A percentile compares a stretch with the other conserved stretches of the same genome.
phyloP scores from a whole-genome alignment of 92 coral and sea anemone genomes.

The Umimayanthus chanpuru region DNA sequence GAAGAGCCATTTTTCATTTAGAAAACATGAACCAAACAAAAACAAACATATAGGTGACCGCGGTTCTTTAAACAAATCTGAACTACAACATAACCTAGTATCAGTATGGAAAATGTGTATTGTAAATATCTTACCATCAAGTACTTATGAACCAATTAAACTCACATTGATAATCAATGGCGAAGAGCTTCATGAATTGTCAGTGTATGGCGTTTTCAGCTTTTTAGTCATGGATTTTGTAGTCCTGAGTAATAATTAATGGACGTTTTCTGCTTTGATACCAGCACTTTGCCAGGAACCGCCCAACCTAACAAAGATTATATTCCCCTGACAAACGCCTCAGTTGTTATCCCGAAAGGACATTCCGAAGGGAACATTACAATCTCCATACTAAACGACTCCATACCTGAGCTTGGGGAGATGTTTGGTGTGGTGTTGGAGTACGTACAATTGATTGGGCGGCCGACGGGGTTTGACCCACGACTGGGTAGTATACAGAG shows the following conservation, averaged over 20 bases:
- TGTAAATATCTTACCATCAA: no score
- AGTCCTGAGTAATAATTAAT: neutral
- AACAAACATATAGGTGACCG: no score
- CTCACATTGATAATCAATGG: no score
- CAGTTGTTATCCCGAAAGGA: slow-evolving; percentile 72
- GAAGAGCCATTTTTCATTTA: no score
- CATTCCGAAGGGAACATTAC: slow-evolving; percentile 62
- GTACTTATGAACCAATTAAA: no score
- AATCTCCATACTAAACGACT: slow-evolving; percentile 72
- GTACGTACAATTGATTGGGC: slow-evolving; percentile 72
- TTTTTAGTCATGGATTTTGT: no score
- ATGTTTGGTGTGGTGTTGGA: slow-evolving; percentile 71
- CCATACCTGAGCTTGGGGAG: slow-evolving; percentile 82
- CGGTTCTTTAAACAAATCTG: no score
- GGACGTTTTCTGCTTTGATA: neutral
- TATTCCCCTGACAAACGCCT: slow-evolving; percentile 64
- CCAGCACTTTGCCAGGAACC: slow-evolving; percentile 37
- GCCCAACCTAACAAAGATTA: slow-evolving; percentile 80
- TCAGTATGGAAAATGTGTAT: no score
- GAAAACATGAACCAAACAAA: no score
- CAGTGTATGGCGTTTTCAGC: no score
- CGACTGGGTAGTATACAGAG: slow-evolving; percentile 61
- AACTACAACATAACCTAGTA: no score
- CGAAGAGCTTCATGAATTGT: no score
- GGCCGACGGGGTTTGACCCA: slow-evolving; percentile 57